Conservation (phyloP, 2,113 vertebrate genomes). For the Peromyscus californicus region DNA sequence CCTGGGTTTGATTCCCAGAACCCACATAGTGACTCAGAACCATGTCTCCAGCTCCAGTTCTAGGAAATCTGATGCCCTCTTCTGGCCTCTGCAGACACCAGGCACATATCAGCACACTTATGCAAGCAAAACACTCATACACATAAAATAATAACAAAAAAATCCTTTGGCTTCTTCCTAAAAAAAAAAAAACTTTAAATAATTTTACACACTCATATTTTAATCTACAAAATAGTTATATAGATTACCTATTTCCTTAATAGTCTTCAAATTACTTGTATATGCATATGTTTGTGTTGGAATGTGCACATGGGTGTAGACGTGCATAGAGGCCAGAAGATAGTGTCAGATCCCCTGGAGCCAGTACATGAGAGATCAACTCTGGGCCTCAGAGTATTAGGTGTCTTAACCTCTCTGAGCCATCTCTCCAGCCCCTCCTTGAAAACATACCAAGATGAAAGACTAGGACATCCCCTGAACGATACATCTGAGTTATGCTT, state of each 20-base stretch:
- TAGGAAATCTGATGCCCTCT: background rate
- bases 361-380: background rate
- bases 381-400: background rate
- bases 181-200: conserved; percentile 34
- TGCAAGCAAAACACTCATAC: background rate
- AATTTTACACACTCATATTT: conserved; percentile 52
- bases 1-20: background rate
- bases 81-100: background rate
- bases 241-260: conserved; percentile 14
- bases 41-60: background rate
- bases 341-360: background rate
- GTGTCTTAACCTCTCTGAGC: background rate
- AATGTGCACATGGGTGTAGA: background rate
- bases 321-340: background rate
- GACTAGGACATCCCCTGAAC: background rate
- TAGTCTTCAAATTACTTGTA: background rate
- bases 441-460: conserved; percentile 25
- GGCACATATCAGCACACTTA: background rate
- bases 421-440: background rate
- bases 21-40: background rate
- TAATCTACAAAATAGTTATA: background rate
- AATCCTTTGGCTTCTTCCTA: background rate
- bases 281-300: background rate
- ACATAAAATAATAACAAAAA: background rate
- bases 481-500: background rate